phyloP scores from a whole-genome alignment of 2,113 vertebrate genomes.

The Brachypteracias leptosomus region DNA sequence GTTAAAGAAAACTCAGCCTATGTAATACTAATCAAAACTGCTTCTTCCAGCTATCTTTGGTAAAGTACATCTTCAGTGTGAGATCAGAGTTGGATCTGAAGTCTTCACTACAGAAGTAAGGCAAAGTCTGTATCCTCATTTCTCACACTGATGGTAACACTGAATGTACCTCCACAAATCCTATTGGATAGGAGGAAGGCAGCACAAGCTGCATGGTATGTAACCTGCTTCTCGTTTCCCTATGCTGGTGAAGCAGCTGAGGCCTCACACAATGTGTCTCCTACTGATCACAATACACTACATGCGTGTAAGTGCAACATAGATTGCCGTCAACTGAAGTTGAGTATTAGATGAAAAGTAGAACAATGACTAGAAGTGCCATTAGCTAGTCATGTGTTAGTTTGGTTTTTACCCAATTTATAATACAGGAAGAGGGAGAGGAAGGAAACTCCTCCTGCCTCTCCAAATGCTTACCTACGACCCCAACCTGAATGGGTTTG shows the following conservation, averaged over 20 bases:
- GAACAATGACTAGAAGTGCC: not conserved
- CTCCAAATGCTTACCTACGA: conserved; percentile 79
- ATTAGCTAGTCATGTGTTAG: not conserved
- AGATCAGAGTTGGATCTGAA: conserved; percentile 76
- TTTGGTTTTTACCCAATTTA: not conserved
- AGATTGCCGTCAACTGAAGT: not conserved
- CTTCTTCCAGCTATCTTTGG: not conserved
- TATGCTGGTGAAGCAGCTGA: not conserved
- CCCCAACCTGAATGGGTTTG: conserved; percentile 81
- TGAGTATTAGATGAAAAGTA: not conserved
- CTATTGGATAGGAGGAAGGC: not conserved
- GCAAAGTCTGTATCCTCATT: conserved; percentile 53
- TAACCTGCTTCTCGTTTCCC: not conserved
- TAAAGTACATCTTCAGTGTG: not conserved
- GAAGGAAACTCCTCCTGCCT: conserved; percentile 13
- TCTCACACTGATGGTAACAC: conserved; percentile 21
- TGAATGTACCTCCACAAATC: not conserved
- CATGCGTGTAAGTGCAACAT: not conserved
- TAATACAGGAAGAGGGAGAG: not conserved
- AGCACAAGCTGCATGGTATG: not conserved
- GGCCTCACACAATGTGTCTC: not conserved
- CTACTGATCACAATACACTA: not conserved
- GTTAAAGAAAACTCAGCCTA: not conserved
- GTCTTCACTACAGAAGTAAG: conserved; percentile 68
- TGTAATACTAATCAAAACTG: not conserved